Conservation (phyloP, 2,888 invertebrate genomes). For the Parnassius smintheus region DNA sequence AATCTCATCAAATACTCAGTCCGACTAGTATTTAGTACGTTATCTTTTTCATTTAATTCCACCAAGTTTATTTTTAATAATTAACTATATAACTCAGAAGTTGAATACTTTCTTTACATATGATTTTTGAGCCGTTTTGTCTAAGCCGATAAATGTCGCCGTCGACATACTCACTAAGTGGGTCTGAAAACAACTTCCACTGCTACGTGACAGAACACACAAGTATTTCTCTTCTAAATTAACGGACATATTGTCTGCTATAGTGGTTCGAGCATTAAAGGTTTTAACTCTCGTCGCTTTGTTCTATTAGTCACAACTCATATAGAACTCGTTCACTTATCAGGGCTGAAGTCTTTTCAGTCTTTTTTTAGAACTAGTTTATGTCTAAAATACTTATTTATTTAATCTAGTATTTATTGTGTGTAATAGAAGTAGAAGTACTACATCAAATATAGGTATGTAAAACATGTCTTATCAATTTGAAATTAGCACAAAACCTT, state of each 20-base stretch:
- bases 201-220: conserved; percentile 27
- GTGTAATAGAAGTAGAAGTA: no score
- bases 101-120: no score
- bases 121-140: background rate
- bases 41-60: no score
- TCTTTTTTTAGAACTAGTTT: background rate
- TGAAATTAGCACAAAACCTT: no score
- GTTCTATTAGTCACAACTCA: conserved; percentile 58
- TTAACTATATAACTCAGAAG: no score
- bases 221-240: conserved; percentile 37
- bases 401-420: no score
- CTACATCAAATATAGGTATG: no score
- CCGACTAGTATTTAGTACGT: no score
- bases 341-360: conserved; percentile 32
- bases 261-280: conserved; percentile 44
- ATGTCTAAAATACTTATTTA: no score
- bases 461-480: no score
- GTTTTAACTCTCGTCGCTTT: conserved; percentile 47
- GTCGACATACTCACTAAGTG: conserved; percentile 1
- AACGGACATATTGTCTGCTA: conserved; percentile 45
- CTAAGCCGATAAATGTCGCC: background rate
- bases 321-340: conserved; percentile 50
- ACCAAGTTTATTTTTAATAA: no score
- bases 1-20: no score
- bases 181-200: conserved; percentile 24